Conservation (phyloP, 2,888 invertebrate species). For the Zaprionus bogoriensis region DNA sequence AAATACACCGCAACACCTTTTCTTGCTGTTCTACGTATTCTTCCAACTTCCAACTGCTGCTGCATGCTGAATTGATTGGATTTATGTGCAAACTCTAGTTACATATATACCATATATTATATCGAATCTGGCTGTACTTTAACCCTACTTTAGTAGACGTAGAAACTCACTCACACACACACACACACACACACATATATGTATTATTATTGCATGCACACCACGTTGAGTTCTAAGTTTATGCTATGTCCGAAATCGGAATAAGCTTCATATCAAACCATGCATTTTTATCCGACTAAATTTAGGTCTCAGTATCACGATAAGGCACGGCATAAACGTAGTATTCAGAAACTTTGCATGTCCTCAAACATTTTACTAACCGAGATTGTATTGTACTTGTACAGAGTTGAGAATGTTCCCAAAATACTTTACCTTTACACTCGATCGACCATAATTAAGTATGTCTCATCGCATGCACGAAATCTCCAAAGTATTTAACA, state of each 20-base stretch:
- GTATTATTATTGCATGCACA: slow-evolving; percentile 36
- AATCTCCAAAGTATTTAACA: neutral
- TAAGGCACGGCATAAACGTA: slow-evolving; percentile 14
- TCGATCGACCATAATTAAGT: slow-evolving; percentile 1
- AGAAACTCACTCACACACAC: slow-evolving; percentile 25
- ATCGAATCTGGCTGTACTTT: slow-evolving; percentile 35
- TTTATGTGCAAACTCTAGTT: slow-evolving; percentile 31
- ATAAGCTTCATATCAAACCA: slow-evolving; percentile 19
- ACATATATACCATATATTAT: slow-evolving; percentile 28
- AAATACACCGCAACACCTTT: slow-evolving; percentile 6
- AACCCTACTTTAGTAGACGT: slow-evolving; percentile 23
- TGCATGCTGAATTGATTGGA: slow-evolving; percentile 53
- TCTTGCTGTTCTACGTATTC: slow-evolving; percentile 20
- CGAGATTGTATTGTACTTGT: slow-evolving; percentile 26
- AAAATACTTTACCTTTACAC: slow-evolving; percentile 16
- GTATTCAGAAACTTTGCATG: slow-evolving; percentile 25
- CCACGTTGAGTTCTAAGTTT: slow-evolving; percentile 14
- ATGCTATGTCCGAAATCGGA: no score
- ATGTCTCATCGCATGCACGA: neutral
- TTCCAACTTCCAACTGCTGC: slow-evolving; percentile 44
- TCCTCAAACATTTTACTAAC: slow-evolving; percentile 1
- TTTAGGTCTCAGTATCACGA: slow-evolving; percentile 10
- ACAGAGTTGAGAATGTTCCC: slow-evolving; percentile 34
- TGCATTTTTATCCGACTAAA: neutral
- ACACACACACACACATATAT: slow-evolving; percentile 22